A percentile compares a stretch with the other conserved stretches of the same genome.
These are phyloP conservation scores for Phortica okadai DNA, from an alignment of 2,888 invertebrate genomes.

Conservation along the genomic window DNA sequence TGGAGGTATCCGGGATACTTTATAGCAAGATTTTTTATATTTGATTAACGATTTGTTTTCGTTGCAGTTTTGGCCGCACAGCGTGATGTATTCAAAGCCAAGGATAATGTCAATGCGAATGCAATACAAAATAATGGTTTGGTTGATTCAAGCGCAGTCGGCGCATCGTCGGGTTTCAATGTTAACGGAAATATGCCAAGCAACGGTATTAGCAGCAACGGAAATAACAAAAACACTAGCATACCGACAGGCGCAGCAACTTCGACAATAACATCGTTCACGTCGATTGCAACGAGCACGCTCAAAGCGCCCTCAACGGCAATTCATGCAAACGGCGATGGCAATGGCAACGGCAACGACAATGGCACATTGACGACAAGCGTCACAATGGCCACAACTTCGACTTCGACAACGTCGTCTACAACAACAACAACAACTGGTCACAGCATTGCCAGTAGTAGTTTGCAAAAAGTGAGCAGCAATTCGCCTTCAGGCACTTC, in stretches of 20 bases:
- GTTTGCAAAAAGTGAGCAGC: constrained; percentile 57
- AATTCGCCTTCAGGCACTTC: constrained; percentile 50
- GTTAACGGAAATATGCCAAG: constrained; percentile 53
- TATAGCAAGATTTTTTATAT: no score
- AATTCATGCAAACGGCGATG: constrained; percentile 26
- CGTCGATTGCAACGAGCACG: constrained; percentile 9
- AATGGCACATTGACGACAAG: constrained; percentile 25
- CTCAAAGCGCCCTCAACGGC: constrained; percentile 30
- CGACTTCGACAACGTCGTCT: constrained; percentile 40
- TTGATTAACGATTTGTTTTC: not conserved
- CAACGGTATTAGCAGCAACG: constrained; percentile 44
- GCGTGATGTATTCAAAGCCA: constrained; percentile 73
- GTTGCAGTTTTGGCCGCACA: constrained; percentile 73
- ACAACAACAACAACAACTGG: constrained; percentile 47
- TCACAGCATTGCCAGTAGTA: constrained; percentile 56
- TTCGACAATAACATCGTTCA: constrained; percentile 12
- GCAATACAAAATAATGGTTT: constrained; percentile 60
- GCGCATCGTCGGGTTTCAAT: constrained; percentile 49
- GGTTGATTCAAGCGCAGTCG: constrained; percentile 34
- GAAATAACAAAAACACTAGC: constrained; percentile 57
- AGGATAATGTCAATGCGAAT: constrained; percentile 69
- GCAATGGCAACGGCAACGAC: constrained; percentile 40
- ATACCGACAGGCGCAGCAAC: constrained; percentile 36
- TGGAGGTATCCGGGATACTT: no score
- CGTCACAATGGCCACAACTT: constrained; percentile 13